Conservation (phyloP, 2,797 vertebrate genomes). For the Ptychobarbus kaznakovi region DNA sequence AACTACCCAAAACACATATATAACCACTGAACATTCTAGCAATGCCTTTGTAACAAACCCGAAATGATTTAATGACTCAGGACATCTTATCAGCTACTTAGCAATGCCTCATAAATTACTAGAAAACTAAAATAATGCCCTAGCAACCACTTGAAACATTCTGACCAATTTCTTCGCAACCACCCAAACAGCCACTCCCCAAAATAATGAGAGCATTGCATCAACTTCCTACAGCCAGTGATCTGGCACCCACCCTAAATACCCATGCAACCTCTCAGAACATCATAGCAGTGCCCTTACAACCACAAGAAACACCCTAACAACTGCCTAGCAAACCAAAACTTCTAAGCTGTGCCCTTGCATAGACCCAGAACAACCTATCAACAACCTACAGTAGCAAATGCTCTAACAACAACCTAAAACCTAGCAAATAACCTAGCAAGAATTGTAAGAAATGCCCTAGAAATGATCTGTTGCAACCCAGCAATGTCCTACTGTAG, state of each 20-base stretch:
- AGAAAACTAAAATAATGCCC: not conserved
- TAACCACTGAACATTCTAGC: no score
- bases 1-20: no score
- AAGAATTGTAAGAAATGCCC: no score
- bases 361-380: not conserved
- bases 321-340: not conserved
- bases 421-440: no score
- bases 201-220: no score
- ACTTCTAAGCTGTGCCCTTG: not conserved
- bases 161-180: not conserved
- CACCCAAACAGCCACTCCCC: not conserved
- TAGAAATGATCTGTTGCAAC: not conserved
- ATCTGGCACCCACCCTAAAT: no score
- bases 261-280: no score
- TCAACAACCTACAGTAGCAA: not conserved
- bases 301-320: not conserved
- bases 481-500: not conserved
- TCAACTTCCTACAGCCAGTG: no score
- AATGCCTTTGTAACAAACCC: not conserved
- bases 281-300: not conserved
- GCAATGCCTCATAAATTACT: not conserved
- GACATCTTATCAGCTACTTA: not conserved
- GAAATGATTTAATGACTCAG: not conserved
- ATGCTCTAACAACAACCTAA: not conserved
- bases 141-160: not conserved